phyloP scores from a whole-genome alignment of 2,888 invertebrate species.

The Falcaria lacertinaria region DNA sequence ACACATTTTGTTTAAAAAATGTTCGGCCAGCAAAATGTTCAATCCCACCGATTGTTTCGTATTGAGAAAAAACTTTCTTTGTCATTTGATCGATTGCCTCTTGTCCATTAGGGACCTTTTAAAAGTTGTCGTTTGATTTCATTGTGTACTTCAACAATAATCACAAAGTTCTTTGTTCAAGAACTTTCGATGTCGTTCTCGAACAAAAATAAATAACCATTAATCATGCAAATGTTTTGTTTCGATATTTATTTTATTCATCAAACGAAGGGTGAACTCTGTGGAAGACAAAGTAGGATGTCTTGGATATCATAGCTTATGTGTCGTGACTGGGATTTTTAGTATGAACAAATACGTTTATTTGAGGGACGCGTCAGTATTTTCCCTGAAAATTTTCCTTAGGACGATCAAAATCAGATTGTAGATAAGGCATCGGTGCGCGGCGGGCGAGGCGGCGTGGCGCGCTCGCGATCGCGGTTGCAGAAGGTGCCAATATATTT shows the following conservation, averaged over 20 bases:
- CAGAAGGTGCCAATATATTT: conserved; percentile 76
- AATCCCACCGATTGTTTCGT: conserved; percentile 62
- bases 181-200: conserved; percentile 45
- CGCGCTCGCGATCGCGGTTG: conserved; percentile 42
- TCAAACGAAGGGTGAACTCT: conserved; percentile 32
- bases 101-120: conserved; percentile 75
- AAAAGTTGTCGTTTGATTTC: conserved; percentile 73
- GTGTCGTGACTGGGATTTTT: conserved; percentile 32
- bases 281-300: conserved; percentile 17
- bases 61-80: conserved; percentile 67
- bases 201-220: conserved; percentile 54
- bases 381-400: conserved; percentile 28
- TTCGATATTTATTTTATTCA: conserved; percentile 42
- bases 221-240: conserved; percentile 55
- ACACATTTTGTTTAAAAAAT: conserved; percentile 51
- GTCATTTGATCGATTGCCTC: conserved; percentile 74
- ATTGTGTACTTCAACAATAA: conserved; percentile 64
- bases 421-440: conserved; percentile 54
- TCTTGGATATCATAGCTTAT: conserved; percentile 17
- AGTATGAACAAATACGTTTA: conserved; percentile 35
- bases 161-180: conserved; percentile 52
- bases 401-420: conserved; percentile 47
- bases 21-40: conserved; percentile 47
- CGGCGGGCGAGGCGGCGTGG: conserved; percentile 24
- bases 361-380: conserved; percentile 21